A percentile compares a stretch with the other conserved stretches of the same genome.
Conservation (phyloP, 2,888 invertebrate species). For the Trypoxylon attenuatum region DNA sequence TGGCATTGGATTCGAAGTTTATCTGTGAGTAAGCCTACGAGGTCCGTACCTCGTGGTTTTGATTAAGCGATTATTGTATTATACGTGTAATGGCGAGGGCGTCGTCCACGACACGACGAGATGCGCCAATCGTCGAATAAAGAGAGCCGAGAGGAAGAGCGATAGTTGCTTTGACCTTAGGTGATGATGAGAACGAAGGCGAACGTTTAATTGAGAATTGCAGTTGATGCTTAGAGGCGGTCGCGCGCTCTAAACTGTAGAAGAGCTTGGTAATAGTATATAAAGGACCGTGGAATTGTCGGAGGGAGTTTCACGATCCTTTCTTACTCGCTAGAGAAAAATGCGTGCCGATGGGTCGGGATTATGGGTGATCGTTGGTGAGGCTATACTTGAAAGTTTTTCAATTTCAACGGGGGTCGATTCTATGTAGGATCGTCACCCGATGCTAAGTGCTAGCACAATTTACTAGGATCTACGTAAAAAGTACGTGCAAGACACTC, state of each 20-base stretch:
- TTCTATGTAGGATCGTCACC: constrained; percentile 32
- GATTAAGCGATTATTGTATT: background rate
- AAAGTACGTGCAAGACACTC: constrained; percentile 11
- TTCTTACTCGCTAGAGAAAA: background rate
- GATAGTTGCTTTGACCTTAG: background rate
- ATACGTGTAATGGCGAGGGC: background rate
- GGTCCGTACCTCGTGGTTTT: background rate
- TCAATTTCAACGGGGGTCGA: constrained; percentile 33
- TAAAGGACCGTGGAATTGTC: too few species aligned
- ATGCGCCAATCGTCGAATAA: too few species aligned
- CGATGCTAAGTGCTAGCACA: constrained; percentile 54
- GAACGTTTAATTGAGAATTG: too few species aligned
- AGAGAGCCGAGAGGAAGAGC: constrained; percentile 1
- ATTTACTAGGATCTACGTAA: constrained; percentile 52
- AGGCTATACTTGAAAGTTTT: constrained; percentile 42
- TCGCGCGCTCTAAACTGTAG: too few species aligned
- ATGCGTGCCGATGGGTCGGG: constrained; percentile 34
- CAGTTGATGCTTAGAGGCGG: background rate
- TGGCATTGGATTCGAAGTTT: background rate
- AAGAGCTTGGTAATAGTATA: too few species aligned
- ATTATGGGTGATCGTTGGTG: constrained; percentile 23
- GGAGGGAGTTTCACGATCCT: too few species aligned
- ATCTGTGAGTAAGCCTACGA: constrained; percentile 3
- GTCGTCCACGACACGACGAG: background rate
- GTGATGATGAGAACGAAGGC: background rate